Evolutionary conservation across 1,140 invertebrate species (phyloP).

Genomic region (Drosophila bifasciata): DNA sequence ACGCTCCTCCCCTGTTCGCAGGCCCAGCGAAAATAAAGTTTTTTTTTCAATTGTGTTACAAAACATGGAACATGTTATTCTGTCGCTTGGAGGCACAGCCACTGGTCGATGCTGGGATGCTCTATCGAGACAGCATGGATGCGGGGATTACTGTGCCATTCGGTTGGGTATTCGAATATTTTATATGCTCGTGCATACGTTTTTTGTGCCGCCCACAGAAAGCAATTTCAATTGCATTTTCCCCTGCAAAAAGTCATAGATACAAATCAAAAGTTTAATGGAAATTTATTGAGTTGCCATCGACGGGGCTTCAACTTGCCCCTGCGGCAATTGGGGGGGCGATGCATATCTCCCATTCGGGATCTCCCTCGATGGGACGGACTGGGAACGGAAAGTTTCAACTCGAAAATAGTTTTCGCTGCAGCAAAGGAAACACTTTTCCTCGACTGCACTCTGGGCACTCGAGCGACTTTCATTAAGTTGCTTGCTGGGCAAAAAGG

Average conservation of each 20-base stretch:
- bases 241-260: conserved; percentile 63
- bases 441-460: conserved; percentile 12
- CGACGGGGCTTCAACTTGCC: conserved; percentile 4
- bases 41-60: conserved; percentile 79
- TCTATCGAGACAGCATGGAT: background rate
- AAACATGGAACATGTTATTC: conserved; percentile 45
- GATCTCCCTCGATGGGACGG: background rate
- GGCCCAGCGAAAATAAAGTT: conserved; percentile 67
- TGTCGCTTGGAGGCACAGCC: no score
- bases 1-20: conserved; percentile 39
- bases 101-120: background rate
- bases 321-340: no score
- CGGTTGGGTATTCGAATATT: no score
- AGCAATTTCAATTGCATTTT: conserved; percentile 72
- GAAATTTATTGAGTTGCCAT: conserved; percentile 72
- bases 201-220: conserved; percentile 30
- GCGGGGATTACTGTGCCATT: no score
- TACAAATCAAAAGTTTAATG: conserved; percentile 82
- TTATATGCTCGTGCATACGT: background rate
- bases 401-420: conserved; percentile 52
- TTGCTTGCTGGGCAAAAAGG: conserved; percentile 40
- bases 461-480: conserved; percentile 66
- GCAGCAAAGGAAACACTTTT: conserved; percentile 43
- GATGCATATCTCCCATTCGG: background rate
- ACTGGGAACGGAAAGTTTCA: conserved; percentile 15